Evolutionary conservation across 2,797 vertebrate genomes (phyloP).

Genomic region (Carcharodon carcharias): DNA sequence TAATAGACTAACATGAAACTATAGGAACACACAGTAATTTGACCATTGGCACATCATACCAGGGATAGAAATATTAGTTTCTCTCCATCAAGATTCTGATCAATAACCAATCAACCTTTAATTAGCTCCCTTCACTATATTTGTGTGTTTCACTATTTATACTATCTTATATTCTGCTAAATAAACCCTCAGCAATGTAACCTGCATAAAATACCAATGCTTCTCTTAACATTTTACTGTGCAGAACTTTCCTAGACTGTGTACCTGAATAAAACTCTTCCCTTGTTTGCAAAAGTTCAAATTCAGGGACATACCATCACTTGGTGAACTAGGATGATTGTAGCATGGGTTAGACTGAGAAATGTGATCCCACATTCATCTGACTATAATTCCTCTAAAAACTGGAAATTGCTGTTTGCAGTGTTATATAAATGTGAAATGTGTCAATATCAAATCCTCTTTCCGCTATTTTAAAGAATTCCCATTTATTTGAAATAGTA

Average conservation of each 20-base stretch:
- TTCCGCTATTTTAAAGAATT: neutral
- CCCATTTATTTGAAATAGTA: neutral
- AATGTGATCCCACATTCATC: neutral
- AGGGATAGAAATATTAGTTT: neutral
- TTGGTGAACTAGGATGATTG: neutral
- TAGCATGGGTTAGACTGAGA: neutral
- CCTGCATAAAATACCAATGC: neutral
- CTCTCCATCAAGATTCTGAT: neutral
- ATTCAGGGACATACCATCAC: neutral
- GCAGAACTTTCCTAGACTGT: neutral
- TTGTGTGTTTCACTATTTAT: neutral
- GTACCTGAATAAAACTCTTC: neutral
- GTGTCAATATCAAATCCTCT: neutral
- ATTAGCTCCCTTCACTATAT: neutral
- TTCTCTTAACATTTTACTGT: neutral
- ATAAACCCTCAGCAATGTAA: neutral
- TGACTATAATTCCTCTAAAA: neutral
- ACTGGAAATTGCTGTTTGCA: neutral
- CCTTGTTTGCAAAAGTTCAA: neutral
- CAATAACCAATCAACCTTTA: neutral
- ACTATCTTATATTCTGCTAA: neutral
- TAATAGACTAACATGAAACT: neutral
- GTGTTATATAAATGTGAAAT: neutral
- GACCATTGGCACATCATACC: neutral
- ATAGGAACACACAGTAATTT: neutral